Percentiles rank a stretch among this genome's conserved stretches.
Conservation (phyloP, 2,797 vertebrate species). For the Neopelma chrysocephalum region DNA sequence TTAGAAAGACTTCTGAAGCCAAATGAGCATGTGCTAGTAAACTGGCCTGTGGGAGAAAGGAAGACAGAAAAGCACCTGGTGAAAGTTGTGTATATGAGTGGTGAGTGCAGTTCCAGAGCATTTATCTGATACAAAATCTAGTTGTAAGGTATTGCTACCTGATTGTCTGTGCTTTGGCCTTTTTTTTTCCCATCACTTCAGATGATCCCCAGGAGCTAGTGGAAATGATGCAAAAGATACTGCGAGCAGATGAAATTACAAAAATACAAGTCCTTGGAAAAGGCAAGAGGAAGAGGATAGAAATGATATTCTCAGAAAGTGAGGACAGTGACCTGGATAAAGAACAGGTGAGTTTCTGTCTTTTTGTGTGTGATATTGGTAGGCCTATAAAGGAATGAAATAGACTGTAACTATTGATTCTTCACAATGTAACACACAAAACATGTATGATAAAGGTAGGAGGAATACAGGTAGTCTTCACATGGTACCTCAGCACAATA, state of each 20-base stretch:
- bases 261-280: constrained; percentile 71
- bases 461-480: not conserved
- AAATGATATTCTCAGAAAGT: constrained; percentile 73
- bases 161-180: not conserved
- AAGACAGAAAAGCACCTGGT: constrained; percentile 44
- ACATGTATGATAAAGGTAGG: not conserved
- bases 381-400: not conserved
- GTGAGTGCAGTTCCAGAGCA: constrained; percentile 3
- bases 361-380: not conserved
- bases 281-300: constrained; percentile 74
- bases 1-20: constrained; percentile 40
- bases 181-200: constrained; percentile 6
- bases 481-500: not conserved
- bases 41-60: constrained; percentile 37
- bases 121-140: not conserved
- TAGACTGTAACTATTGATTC: not conserved
- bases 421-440: not conserved
- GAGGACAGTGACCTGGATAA: constrained; percentile 66
- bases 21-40: constrained; percentile 28
- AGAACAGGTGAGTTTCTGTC: constrained; percentile 62
- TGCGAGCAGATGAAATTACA: constrained; percentile 67
- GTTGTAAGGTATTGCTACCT: not conserved
- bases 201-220: constrained; percentile 61
- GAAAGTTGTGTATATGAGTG: constrained; percentile 50
- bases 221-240: constrained; percentile 75